phyloP scores from a whole-genome alignment of 2,113 vertebrate genomes.

The Aramus guarauna region DNA sequence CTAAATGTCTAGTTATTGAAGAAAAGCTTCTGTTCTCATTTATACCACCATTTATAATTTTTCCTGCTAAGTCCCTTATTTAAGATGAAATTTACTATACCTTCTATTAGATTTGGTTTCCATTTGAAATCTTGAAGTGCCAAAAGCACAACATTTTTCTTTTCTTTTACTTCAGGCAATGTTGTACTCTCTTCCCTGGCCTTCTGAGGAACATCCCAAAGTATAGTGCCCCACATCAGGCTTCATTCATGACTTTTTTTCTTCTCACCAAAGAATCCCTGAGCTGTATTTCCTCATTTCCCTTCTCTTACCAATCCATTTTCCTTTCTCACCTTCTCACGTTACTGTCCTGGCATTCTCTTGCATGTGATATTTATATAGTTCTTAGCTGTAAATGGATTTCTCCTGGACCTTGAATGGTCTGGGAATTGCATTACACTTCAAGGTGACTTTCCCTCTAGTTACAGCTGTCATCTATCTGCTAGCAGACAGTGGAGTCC shows the following conservation, averaged over 20 bases:
- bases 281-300: neutral
- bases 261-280: neutral
- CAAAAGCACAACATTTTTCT: neutral
- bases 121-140: neutral
- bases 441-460: conserved; percentile 33
- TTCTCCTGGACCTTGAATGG: conserved; percentile 1
- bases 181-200: neutral
- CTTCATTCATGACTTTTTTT: neutral
- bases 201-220: neutral
- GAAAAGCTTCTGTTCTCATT: neutral
- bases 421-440: conserved; percentile 34
- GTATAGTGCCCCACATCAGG: neutral
- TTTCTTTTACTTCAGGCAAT: neutral
- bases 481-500: neutral
- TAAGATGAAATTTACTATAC: neutral
- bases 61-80: neutral
- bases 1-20: neutral
- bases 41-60: neutral
- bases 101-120: neutral
- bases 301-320: neutral
- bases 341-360: neutral
- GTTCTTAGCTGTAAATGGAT: conserved; percentile 30
- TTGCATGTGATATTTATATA: conserved; percentile 7
- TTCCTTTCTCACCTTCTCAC: neutral
- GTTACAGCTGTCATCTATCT: neutral